Conservation (phyloP, 2,113 vertebrate species). For the Hiodon tergisus region DNA sequence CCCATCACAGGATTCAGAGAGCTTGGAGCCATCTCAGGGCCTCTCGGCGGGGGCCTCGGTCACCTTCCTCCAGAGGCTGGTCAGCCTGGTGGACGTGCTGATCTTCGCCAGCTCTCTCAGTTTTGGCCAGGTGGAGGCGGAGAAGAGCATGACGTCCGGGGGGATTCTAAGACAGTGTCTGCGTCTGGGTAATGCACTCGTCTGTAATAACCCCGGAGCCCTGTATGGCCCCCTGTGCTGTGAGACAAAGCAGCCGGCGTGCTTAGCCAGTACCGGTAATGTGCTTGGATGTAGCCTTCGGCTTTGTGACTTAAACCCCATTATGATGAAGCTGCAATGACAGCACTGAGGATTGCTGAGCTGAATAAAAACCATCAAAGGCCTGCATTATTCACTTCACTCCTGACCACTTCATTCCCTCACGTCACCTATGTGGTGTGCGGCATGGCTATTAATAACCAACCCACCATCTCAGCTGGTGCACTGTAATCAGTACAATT, state of each 20-base stretch:
- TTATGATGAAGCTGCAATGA: constrained; percentile 48
- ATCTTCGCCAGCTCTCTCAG: constrained; percentile 94
- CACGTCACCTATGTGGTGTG: background rate
- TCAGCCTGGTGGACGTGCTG: constrained; percentile 88
- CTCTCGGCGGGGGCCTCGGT: constrained; percentile 84
- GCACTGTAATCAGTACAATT: background rate
- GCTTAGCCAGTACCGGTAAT: constrained; percentile 55
- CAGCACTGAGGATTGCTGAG: background rate
- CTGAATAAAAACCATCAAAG: constrained; percentile 54
- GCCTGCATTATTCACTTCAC: constrained; percentile 57
- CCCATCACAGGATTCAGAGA: constrained; percentile 77
- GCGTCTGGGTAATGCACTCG: constrained; percentile 71
- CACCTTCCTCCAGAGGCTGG: constrained; percentile 86
- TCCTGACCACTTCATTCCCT: constrained; percentile 23
- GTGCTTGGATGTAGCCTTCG: constrained; percentile 45
- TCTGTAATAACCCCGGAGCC: background rate
- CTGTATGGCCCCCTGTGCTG: too few relatives aligned
- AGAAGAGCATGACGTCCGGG: constrained; percentile 97
- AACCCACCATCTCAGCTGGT: background rate
- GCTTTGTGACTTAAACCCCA: constrained; percentile 46
- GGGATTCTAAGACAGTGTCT: constrained; percentile 92
- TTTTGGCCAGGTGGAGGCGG: constrained; percentile 93
- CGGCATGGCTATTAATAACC: background rate
- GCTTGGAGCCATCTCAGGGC: constrained; percentile 86
- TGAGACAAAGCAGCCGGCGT: constrained; percentile 27